These are phyloP conservation scores for Drosophila rellima DNA, from an alignment of 2,888 invertebrate species.

Conservation along the genomic window DNA sequence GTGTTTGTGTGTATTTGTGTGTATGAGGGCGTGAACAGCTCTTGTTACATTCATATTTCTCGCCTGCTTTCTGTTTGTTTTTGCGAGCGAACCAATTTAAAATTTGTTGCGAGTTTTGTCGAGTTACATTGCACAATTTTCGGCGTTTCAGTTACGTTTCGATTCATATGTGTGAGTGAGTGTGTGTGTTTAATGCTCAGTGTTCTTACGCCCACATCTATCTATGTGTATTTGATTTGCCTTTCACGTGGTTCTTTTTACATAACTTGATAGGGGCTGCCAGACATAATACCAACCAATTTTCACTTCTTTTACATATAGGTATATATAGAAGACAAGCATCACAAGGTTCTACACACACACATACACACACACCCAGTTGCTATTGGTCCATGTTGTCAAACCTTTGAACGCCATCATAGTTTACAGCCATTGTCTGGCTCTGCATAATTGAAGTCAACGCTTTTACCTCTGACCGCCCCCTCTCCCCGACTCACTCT, in stretches of 20 bases:
- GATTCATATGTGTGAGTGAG: not conserved
- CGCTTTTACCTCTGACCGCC: constrained; percentile 27
- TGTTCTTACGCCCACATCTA: not conserved
- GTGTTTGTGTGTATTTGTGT: constrained; percentile 31
- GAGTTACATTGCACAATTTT: constrained; percentile 65
- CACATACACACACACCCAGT: constrained; percentile 3
- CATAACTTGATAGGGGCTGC: constrained; percentile 64
- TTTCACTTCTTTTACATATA: constrained; percentile 64
- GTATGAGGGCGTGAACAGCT: constrained; percentile 66
- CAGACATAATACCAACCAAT: constrained; percentile 60
- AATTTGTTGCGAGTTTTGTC: constrained; percentile 76
- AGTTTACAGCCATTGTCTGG: constrained; percentile 63
- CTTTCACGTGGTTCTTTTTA: constrained; percentile 25
- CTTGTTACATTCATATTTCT: constrained; percentile 74
- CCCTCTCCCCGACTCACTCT: constrained; percentile 4
- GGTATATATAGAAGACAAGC: constrained; percentile 17
- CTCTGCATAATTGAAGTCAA: constrained; percentile 71
- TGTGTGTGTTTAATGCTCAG: constrained; percentile 5
- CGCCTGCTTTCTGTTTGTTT: constrained; percentile 41
- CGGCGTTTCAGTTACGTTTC: constrained; percentile 41
- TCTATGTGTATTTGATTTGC: constrained; percentile 17
- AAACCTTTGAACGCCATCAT: constrained; percentile 47
- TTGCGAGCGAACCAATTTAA: constrained; percentile 73
- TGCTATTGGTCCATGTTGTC: constrained; percentile 5
- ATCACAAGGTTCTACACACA: constrained; percentile 18